These are phyloP conservation scores for Sander lucioperca DNA, from an alignment of 2,113 vertebrate species.

Conservation along the genomic window DNA sequence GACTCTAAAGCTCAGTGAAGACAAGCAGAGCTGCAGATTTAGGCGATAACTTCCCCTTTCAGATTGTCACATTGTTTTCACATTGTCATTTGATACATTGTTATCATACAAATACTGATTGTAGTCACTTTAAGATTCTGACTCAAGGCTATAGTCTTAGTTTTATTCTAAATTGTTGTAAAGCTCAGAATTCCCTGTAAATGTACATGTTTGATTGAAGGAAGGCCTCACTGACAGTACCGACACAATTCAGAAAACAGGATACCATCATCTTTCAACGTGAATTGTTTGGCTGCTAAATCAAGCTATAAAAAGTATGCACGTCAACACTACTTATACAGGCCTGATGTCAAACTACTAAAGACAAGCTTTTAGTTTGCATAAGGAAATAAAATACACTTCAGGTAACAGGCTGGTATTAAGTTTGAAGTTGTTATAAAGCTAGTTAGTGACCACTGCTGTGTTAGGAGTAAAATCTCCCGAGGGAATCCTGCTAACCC, in stretches of 20 bases:
- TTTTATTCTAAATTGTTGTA: not conserved
- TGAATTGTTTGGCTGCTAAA: not conserved
- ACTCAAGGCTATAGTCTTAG: too few relatives aligned
- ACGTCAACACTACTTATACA: constrained; percentile 10
- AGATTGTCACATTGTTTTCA: too few relatives aligned
- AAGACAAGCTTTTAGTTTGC: constrained; percentile 7
- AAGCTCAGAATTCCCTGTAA: not conserved
- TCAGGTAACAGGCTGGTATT: constrained; percentile 3
- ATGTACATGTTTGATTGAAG: constrained; percentile 1
- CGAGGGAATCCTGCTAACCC: constrained; percentile 53
- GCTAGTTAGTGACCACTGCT: constrained; percentile 45
- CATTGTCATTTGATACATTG: too few relatives aligned
- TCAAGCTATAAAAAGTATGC: not conserved
- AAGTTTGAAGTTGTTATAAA: constrained; percentile 33
- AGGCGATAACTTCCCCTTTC: too few relatives aligned
- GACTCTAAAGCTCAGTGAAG: too few relatives aligned
- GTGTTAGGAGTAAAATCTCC: constrained; percentile 38
- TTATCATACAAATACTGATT: too few relatives aligned
- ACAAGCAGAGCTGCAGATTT: too few relatives aligned
- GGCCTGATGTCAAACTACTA: constrained; percentile 5
- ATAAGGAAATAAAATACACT: constrained; percentile 18
- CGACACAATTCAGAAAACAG: not conserved
- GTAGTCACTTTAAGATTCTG: too few relatives aligned
- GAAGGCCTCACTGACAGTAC: not conserved
- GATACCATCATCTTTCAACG: not conserved